Percentiles rank a stretch among this genome's conserved stretches.
phyloP scores from a whole-genome alignment of 2,797 vertebrate genomes.

The Vireo griseus region DNA sequence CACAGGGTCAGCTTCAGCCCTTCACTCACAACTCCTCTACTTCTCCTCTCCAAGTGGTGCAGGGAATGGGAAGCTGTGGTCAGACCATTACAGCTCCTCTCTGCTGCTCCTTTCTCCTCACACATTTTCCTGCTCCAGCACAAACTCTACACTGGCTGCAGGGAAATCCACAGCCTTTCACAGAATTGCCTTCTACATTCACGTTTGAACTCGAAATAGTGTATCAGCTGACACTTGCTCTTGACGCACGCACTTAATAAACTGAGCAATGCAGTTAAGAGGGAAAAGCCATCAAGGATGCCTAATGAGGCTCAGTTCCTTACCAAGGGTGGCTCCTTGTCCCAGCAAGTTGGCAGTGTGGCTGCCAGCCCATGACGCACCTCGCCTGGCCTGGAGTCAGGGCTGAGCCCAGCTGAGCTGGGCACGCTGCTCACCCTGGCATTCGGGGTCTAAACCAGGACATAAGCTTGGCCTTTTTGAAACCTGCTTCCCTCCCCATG shows the following conservation, averaged over 20 bases:
- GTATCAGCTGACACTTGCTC: background rate
- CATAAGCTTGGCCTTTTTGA: background rate
- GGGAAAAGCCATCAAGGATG: background rate
- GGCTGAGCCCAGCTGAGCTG: background rate
- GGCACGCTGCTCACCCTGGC: rapidly evolving
- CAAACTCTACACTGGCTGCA: background rate
- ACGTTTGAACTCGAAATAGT: background rate
- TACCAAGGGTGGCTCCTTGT: background rate
- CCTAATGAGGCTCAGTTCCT: background rate
- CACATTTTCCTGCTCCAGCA: background rate
- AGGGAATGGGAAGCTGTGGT: background rate
- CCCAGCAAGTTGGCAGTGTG: rapidly evolving
- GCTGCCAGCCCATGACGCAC: rapidly evolving
- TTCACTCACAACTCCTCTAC: background rate
- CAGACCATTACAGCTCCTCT: background rate
- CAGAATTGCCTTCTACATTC: background rate
- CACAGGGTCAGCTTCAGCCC: background rate
- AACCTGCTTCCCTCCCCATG: rapidly evolving
- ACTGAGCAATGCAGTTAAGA: background rate
- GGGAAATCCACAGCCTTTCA: background rate
- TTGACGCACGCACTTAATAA: rapidly evolving
- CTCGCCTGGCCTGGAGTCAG: background rate
- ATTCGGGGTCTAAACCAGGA: background rate
- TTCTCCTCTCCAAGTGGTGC: rapidly evolving
- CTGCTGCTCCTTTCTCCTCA: background rate